Evolutionary conservation across 30 jellyfish, hydroid and myxozoan genomes (phyloP).

Genomic region (Hydractinia echinata): DNA sequence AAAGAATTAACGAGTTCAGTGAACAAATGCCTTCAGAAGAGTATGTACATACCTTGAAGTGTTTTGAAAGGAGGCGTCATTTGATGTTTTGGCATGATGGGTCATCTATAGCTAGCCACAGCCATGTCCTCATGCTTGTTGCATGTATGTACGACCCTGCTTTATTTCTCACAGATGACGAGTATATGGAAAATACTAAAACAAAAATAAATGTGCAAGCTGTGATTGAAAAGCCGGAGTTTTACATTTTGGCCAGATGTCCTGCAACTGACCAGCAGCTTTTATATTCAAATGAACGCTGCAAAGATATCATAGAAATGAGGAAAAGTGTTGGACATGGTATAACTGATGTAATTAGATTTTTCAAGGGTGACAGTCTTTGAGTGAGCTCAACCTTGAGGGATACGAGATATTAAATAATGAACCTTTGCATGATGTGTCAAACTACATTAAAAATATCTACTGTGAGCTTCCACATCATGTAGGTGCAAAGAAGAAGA

Average conservation of each 20-base stretch:
- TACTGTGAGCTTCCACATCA: too few relatives aligned
- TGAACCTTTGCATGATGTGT: too few relatives aligned
- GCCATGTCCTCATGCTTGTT: slow-evolving; percentile 5
- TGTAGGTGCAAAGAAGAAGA: too few relatives aligned
- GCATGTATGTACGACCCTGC: slow-evolving; percentile 20
- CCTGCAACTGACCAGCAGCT: slow-evolving; percentile 20
- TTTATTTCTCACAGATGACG: slow-evolving; percentile 15
- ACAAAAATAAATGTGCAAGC: slow-evolving; percentile 14
- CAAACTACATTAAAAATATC: too few relatives aligned
- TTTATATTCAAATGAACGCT: not conserved
- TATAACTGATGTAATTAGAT: too few relatives aligned
- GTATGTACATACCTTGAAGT: slow-evolving; percentile 2
- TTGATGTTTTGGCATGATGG: slow-evolving; percentile 1
- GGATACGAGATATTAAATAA: too few relatives aligned
- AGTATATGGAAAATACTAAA: slow-evolving; percentile 3
- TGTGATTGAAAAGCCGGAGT: slow-evolving; percentile 19
- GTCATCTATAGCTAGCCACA: not conserved
- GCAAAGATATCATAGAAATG: too few relatives aligned
- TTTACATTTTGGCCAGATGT: slow-evolving; percentile 23
- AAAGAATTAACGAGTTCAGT: slow-evolving; percentile 5
- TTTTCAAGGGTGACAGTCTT: too few relatives aligned
- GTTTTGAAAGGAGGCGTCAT: slow-evolving; percentile 16
- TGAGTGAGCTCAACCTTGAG: too few relatives aligned
- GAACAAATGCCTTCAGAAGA: not conserved
- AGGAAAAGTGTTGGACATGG: too few relatives aligned